Evolutionary conservation across 2,113 vertebrate species (phyloP), one percentile per base, ranked within the genome.

Genomic region (Bostrychus sinensis): DNA sequence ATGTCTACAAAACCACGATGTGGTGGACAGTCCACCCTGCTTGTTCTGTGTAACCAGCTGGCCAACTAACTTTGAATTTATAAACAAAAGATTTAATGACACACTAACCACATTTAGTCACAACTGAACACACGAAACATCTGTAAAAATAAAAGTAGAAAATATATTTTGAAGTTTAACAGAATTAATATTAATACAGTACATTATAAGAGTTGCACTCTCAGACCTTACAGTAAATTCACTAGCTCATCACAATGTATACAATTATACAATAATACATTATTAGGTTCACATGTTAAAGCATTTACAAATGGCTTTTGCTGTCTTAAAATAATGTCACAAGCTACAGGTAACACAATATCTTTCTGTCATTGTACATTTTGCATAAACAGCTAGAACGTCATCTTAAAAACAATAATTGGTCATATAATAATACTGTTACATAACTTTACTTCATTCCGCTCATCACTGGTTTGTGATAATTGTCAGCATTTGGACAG

Each of bases 351-450:
- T 63, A 72, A 38, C 14, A 39, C 13, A 20, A 20, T 56, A 69
- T 75, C 75, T 67, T 66, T 28, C 7, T 73, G 72, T 83, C 78
- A n/a, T 56, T 7, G 30, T 22, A 74, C 81, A 76, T 74, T 77
- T 62, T 61, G 45, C 46, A 37, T 51, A 50, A 54, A 54, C 62
- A 64, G 51, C 8, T 7, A 34, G 30, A 59, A 32, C 63, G 32
- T 62, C 56, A 38, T 32, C 62, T 72, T 58, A 32, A 22, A 62
- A 25, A 32, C 23, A 14, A n/a, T 51, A 6, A 34, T 36, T 1
- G 37, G 14, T 57, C 20, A 22, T 16, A 55, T 36, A 14, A n/a
- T 28, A 51, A 25, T 13, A 26, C 43, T 43, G 6, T 56, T 28
- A 22, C 7, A 61, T 45, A 43, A 42, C 1, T 64, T 51, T 20